Evolutionary conservation across 2,888 invertebrate species (phyloP), one percentile per base, ranked within the genome.

Genomic region (Bombylius discolor): DNA sequence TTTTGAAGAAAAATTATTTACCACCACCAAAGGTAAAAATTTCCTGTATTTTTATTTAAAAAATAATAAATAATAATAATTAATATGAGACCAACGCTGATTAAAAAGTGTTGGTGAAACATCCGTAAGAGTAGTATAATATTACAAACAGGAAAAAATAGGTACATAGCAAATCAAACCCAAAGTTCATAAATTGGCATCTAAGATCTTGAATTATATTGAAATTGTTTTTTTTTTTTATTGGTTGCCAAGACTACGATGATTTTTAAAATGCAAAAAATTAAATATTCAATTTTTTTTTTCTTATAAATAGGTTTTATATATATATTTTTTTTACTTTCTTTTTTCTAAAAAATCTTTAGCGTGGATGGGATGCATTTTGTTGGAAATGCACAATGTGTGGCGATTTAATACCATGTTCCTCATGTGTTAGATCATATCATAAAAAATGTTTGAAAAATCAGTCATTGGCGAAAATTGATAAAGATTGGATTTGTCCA

Each of bases 321-420:
- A 8, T 11, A 56, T 23, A 23, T 23, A 2, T 23, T 23, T 47
- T 65, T 70, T 23, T 3, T 23, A 3, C 23, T 23, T 23, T 23
- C 23, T 23, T 23, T 23, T 23, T 23, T 23, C 23, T 23, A 23
- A 23, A 23, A 23, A 23, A 23, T 23, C 23, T 23, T 47, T 58
- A 79, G 79, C 65, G 65, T 47, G 76, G 79, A 33, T 78, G 79
- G 67, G 92, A 93, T 71, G 77, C 81, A 14, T 95, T 85, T 71
- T 97, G 96, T 72, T 97, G 95, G 94, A 78, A 88, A 60, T 96
- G 96, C 66, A 92, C 94, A 67, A 83, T 84, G 67, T 83, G 84
- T 49, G 78, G 78, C 3, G 76, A 77, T 1, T 67, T 76, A 14
- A 72, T 82, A 64, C 75, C 78, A 8, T 95, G 95, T 70, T 85